These are phyloP conservation scores for Leuciscus idus DNA, from an alignment of 2,113 vertebrate species.

Conservation along the genomic window DNA sequence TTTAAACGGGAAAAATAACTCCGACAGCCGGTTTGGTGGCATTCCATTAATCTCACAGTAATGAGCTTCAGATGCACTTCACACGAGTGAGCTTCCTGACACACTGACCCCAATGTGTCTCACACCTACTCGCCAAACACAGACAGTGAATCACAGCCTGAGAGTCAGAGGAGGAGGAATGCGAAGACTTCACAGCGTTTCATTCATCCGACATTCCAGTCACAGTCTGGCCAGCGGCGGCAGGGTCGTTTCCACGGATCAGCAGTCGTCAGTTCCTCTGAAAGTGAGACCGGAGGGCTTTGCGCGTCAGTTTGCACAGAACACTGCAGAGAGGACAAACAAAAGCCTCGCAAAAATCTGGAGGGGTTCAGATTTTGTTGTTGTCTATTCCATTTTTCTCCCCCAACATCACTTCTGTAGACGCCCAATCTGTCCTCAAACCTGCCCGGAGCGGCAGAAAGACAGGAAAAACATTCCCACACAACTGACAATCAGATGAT, in stretches of 20 bases:
- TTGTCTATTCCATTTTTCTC: too few species aligned
- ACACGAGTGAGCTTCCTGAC: constrained; percentile 37
- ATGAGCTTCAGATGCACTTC: constrained; percentile 19
- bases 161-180: constrained; percentile 10
- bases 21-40: background rate
- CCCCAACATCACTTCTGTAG: background rate
- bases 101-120: constrained; percentile 43
- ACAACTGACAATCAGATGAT: background rate
- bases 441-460: background rate
- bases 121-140: constrained; percentile 42
- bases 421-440: background rate
- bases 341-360: background rate
- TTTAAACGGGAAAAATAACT: background rate
- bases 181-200: constrained; percentile 9
- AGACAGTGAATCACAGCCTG: constrained; percentile 15
- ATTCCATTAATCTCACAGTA: constrained; percentile 1
- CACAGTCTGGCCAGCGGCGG: background rate
- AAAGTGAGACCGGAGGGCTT: constrained; percentile 29
- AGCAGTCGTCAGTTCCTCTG: background rate
- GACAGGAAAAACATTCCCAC: background rate
- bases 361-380: background rate
- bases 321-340: background rate
- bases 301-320: background rate
- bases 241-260: constrained; percentile 12
- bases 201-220: constrained; percentile 36